These are phyloP conservation scores for Eumaeus atala DNA, from an alignment of 1,140 invertebrate species.

Conservation along the genomic window DNA sequence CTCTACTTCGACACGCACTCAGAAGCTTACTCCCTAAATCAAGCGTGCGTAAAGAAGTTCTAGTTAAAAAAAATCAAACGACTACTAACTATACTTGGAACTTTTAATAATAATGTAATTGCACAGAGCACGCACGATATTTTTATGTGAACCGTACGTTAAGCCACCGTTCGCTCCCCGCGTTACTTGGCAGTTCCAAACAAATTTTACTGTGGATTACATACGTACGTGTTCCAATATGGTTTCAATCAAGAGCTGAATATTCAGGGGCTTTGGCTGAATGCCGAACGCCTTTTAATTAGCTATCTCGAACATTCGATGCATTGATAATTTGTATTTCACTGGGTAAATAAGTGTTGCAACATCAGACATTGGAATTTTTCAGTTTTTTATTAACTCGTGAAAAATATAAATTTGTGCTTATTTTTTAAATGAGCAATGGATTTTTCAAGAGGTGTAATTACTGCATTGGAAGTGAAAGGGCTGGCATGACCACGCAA, in stretches of 20 bases:
- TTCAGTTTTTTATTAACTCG: no score
- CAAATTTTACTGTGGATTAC: constrained; percentile 19
- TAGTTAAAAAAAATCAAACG: no score
- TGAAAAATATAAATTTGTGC: background rate
- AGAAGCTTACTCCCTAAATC: no score
- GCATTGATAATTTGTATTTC: constrained; percentile 13
- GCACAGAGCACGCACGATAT: no score
- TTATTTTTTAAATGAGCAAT: background rate
- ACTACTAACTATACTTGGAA: no score
- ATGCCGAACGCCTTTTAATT: constrained; percentile 19
- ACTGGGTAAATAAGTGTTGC: background rate
- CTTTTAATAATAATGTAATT: no score
- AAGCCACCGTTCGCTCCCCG: background rate
- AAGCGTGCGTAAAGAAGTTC: no score
- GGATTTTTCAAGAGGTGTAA: background rate
- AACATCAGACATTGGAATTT: no score
- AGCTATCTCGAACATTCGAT: constrained; percentile 13
- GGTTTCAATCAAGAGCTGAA: constrained; percentile 18
- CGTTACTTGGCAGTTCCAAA: constrained; percentile 8
- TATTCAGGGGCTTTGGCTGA: constrained; percentile 20
- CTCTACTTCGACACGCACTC: no score
- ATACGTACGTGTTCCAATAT: constrained; percentile 22
- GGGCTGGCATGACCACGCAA: no score
- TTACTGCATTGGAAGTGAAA: no score
- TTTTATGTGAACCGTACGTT: background rate